Percentiles rank a stretch among this genome's conserved stretches.
These are phyloP conservation scores for Delia radicum DNA, from an alignment of 1,140 invertebrate genomes.

Conservation along the genomic window DNA sequence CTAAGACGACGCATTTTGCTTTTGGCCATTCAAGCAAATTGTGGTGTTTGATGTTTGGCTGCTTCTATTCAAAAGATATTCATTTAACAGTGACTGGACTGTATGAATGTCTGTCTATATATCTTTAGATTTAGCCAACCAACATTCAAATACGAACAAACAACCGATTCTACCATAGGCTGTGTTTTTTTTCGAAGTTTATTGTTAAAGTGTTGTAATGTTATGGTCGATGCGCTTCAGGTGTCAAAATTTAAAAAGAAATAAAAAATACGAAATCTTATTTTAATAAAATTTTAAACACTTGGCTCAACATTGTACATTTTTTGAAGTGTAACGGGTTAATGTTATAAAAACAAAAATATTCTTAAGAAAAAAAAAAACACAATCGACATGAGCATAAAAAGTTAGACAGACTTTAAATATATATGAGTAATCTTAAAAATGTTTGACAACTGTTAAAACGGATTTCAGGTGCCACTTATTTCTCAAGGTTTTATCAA, in stretches of 20 bases:
- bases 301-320: background rate
- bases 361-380: background rate
- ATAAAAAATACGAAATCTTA: background rate
- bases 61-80: too few relatives aligned
- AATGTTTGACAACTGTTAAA: too few relatives aligned
- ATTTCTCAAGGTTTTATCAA: too few relatives aligned
- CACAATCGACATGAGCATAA: background rate
- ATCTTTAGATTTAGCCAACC: too few relatives aligned
- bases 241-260: background rate
- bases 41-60: too few relatives aligned
- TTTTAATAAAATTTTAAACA: background rate
- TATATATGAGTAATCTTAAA: background rate
- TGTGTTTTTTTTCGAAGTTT: too few relatives aligned
- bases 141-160: too few relatives aligned
- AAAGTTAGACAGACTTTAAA: background rate
- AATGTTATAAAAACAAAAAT: background rate
- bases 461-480: too few relatives aligned
- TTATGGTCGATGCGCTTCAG: background rate
- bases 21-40: too few relatives aligned
- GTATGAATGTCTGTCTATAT: background rate
- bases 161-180: too few relatives aligned
- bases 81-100: background rate
- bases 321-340: conserved; percentile 3
- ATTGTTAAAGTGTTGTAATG: background rate
- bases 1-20: too few relatives aligned